phyloP scores from a whole-genome alignment of 2,888 invertebrate species.

The Clitarchus hookeri region DNA sequence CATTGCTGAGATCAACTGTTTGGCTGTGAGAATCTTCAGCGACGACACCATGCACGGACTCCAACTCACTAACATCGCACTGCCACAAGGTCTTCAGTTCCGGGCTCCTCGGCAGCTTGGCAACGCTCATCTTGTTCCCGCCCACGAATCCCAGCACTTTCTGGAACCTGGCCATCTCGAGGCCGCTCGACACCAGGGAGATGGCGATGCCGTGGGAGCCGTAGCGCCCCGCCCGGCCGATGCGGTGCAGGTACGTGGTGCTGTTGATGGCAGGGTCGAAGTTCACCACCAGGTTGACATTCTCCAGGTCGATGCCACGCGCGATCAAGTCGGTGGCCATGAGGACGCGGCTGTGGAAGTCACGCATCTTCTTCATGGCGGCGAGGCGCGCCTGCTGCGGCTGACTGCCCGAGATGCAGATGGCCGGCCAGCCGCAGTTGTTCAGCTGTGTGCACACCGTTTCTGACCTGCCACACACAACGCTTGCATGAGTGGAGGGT shows the following conservation, averaged over 20 bases:
- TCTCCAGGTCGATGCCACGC: constrained; percentile 92
- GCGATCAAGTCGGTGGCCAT: constrained; percentile 91
- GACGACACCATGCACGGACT: constrained; percentile 41
- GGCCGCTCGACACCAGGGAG: constrained; percentile 69
- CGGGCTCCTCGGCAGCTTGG: constrained; percentile 32
- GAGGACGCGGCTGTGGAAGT: constrained; percentile 81
- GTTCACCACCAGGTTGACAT: constrained; percentile 92
- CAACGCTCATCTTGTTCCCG: constrained; percentile 48
- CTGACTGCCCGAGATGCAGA: constrained; percentile 77
- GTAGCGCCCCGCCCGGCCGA: constrained; percentile 93
- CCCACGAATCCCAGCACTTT: constrained; percentile 63
- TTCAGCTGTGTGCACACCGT: constrained; percentile 74
- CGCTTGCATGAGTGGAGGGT: not conserved
- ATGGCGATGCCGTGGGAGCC: constrained; percentile 84
- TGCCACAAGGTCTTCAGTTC: constrained; percentile 48
- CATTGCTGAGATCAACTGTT: not conserved
- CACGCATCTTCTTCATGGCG: constrained; percentile 76
- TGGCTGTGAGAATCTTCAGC: not conserved
- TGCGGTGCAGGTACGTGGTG: constrained; percentile 90
- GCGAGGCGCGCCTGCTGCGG: constrained; percentile 76
- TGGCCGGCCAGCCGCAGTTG: constrained; percentile 75
- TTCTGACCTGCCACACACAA: constrained; percentile 65
- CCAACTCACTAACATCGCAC: constrained; percentile 46
- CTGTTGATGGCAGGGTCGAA: constrained; percentile 81
- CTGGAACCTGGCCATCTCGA: constrained; percentile 62